These are phyloP conservation scores for Littorina saxatilis DNA, from an alignment of 1,140 invertebrate genomes.

Conservation along the genomic window DNA sequence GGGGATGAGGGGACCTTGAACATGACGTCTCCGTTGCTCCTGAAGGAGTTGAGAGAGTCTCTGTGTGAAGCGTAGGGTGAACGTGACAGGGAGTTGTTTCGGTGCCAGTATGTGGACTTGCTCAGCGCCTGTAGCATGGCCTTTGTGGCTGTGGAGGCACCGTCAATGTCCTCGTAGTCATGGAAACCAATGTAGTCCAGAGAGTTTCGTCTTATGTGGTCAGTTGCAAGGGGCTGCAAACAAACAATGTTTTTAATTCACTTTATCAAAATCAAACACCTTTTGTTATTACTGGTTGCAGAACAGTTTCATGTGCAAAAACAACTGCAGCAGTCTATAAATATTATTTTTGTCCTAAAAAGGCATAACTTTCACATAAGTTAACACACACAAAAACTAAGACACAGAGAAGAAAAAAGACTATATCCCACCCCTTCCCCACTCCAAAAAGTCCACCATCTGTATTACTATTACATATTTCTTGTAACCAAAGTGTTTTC, in stretches of 20 bases:
- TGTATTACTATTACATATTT: no score
- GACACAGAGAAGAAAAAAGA: no score
- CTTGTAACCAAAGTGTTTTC: no score
- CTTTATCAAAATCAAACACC: no score
- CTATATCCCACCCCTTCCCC: no score
- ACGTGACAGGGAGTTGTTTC: constrained; percentile 36
- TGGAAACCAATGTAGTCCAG: constrained; percentile 55
- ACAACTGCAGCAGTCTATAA: no score
- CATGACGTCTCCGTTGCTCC: constrained; percentile 43
- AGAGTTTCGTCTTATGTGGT: constrained; percentile 50
- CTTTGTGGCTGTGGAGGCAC: constrained; percentile 40
- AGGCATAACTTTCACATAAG: no score
- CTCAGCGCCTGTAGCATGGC: constrained; percentile 35
- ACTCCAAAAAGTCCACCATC: no score
- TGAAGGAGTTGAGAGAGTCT: constrained; percentile 54
- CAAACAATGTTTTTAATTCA: no score
- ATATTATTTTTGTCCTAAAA: neutral
- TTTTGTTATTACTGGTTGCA: no score
- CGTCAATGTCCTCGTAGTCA: constrained; percentile 64
- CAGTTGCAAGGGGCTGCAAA: constrained; percentile 36
- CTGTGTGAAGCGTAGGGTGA: constrained; percentile 32
- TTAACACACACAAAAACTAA: no score
- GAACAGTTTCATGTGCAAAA: no score
- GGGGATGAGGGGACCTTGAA: constrained; percentile 41
- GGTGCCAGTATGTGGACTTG: constrained; percentile 28